Base-by-base conservation (phyloP, 1,140 invertebrate genomes). In the Ditylenchus dipsaci region DNA sequence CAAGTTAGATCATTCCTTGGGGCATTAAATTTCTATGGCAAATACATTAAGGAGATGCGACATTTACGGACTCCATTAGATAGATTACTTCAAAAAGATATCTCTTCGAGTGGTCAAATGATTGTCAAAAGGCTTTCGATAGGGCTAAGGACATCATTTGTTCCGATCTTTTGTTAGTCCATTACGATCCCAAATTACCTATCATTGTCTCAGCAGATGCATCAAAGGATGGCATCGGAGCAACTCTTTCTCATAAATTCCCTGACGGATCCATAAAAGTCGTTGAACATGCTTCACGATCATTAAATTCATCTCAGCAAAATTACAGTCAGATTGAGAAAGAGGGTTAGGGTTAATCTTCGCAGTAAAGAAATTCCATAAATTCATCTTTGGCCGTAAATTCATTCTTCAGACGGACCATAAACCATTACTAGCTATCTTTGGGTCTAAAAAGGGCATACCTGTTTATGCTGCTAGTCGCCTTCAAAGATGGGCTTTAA, bases 291-390 rank as follows among this genome's bases (percentile, higher is more conserved):
- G 85, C 81, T 13, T 87, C 86, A 11, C 71, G 83, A 56, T 79
- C 81, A 0, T 73, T 87, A 33, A 78, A 75, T n/a, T 49, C 75
- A 33, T 73, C 84, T 9, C 84, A 87, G 72, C 71, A 78, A 73
- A 86, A 84, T 63, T 86, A 87, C 62, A 68, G 82, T 11, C 84
- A 85, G 68, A 84, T 86, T 29, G 85, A 88, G 38, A 86, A 84
- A 73, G 86, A 88, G 63, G 63, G 3, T 66, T 65, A 26, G 63
- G 23, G n/a, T 66, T 65, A 23, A 17, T 65, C 13, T 65, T 23
- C 63, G 63, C 63, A 27, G 63, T 65, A 27, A 63, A 65, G 17
- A 65, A 65, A 45, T 65, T 65, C 57, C 63, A 65, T 17, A 63
- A 68, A 63, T 26, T 64, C 19, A 65, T 65, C 9, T 65, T 49